Base-by-base conservation (phyloP, 2,113 vertebrate species). In the Ceyx margarethae region DNA sequence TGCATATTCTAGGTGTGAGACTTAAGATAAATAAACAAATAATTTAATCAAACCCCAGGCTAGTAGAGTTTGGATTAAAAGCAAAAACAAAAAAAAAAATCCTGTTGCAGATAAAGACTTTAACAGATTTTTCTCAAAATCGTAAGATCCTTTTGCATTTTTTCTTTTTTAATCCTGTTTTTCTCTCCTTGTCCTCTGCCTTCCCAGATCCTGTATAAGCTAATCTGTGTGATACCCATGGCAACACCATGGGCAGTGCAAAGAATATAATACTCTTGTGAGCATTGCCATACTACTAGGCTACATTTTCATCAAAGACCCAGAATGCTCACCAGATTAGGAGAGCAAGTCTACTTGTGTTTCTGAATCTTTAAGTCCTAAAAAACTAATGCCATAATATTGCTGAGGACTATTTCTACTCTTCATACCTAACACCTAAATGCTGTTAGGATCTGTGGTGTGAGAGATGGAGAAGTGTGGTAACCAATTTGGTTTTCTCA, bases 31-130 rank as follows among this genome's bases (percentile, higher is more conserved):
- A 93, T 33, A 91, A 81, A 84, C 26, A 82, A 87, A 17, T 13
- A 67, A 85, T 0, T 1, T 9, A 91, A 91, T 50, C 43, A 83
- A 85, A 80, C 19, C 0, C 0, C 51, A 84, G 68, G 50, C 58
- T 51, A 65, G 68, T 31, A 69, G 65, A 88, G 17, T 79, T 68
- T 69, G 54, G 76, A 91, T 90, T 79, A 94, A 72, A 46, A 31
- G 46, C 37, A 53, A 60, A 85, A 29, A 48, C 91, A 90, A 87
- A 54, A 64, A 67, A 85, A 31, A 20, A 94, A 92, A 89, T 69
- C 73, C 80, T 33, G 54, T 81, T 91, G 84, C 37, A 91, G 80
- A 90, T 90, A 91, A 84, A 94, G 82, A 88, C 82, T 94, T 88
- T 46, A 86, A 83, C 91, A 94, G 61, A 75, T 78, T 95, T 90